Conservation (phyloP, 1,140 invertebrate species). For the Mesaphorura yosii region DNA sequence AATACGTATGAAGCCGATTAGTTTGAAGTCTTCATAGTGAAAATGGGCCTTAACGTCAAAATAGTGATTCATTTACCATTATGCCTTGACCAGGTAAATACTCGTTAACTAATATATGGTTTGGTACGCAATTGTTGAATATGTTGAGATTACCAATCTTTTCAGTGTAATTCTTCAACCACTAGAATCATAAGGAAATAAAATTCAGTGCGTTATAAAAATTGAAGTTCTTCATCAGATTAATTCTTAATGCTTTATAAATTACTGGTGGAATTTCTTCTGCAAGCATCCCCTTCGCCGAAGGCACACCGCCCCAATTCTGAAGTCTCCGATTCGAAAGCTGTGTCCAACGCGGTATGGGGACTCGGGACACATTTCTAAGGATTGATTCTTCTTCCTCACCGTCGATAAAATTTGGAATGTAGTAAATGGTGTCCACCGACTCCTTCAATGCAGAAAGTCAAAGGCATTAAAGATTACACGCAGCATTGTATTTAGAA, state of each 20-base stretch:
- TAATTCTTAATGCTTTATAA: conserved; percentile 5
- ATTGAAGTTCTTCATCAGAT: no score
- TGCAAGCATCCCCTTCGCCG: conserved; percentile 86
- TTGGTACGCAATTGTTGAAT: conserved; percentile 64
- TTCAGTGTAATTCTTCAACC: conserved; percentile 64
- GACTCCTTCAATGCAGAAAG: no score
- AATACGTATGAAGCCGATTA: conserved; percentile 26
- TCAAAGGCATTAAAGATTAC: no score
- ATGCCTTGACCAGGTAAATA: conserved; percentile 87
- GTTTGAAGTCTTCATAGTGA: conserved; percentile 12
- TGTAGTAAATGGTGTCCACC: conserved; percentile 63
- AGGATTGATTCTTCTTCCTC: conserved; percentile 64
- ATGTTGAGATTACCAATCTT: conserved; percentile 57
- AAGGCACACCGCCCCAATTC: conserved; percentile 92
- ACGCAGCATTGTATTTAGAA: no score
- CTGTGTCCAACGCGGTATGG: conserved; percentile 93
- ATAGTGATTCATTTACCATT: conserved; percentile 45
- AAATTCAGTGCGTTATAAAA: neutral
- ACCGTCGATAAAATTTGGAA: conserved; percentile 78
- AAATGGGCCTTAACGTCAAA: neutral
- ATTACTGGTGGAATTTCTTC: conserved; percentile 64
- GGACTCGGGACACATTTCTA: conserved; percentile 55
- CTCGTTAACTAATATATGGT: conserved; percentile 94
- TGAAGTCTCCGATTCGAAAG: conserved; percentile 79
- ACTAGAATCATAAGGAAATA: conserved; percentile 43